Percentiles rank a stretch among this genome's conserved stretches.
Conservation (phyloP, 2,113 vertebrate species). For the Nymphicus hollandicus region DNA sequence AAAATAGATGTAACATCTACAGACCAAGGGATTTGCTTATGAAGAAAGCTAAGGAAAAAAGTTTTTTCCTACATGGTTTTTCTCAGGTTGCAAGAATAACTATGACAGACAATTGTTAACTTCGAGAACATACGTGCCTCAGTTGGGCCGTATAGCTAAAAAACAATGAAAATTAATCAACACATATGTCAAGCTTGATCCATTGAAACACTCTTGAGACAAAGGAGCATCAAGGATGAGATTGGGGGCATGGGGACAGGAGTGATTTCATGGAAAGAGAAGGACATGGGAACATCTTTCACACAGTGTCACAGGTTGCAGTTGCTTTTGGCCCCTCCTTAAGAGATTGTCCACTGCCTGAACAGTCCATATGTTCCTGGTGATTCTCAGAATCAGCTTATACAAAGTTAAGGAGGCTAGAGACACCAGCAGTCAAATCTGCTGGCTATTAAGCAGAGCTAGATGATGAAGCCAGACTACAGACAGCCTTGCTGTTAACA, state of each 20-base stretch:
- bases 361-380: conserved; percentile 29
- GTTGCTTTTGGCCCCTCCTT: not conserved
- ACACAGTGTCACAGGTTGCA: not conserved
- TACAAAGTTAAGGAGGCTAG: conserved; percentile 54
- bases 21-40: not conserved
- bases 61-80: not conserved
- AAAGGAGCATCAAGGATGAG: not conserved
- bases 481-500: not conserved
- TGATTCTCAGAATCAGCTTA: conserved; percentile 65
- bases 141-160: not conserved
- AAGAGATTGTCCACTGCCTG: not conserved
- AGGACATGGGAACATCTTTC: not conserved
- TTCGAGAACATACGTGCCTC: not conserved
- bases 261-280: not conserved
- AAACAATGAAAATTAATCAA: not conserved
- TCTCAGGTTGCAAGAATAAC: not conserved
- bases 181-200: not conserved
- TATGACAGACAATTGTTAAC: not conserved
- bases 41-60: not conserved
- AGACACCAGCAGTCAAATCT: conserved; percentile 51
- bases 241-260: rapidly evolving
- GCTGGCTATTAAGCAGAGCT: conserved; percentile 35
- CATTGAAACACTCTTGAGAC: not conserved
- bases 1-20: not conserved
- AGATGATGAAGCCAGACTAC: not conserved